Evolutionary conservation across 1,140 invertebrate genomes (phyloP).

Genomic region (Centruroides vittatus): DNA sequence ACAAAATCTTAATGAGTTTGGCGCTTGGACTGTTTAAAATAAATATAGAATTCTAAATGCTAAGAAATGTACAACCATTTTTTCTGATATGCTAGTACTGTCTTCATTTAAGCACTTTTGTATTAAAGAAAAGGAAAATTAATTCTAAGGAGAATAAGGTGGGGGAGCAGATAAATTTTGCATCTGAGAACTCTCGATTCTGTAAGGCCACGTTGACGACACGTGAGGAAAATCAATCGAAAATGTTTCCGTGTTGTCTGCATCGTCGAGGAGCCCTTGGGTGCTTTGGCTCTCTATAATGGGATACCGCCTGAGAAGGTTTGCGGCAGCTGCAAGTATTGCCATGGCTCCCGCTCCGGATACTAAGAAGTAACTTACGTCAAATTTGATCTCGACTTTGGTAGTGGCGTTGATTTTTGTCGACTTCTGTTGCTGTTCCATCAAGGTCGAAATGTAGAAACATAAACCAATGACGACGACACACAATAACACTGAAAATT

Average conservation of each 20-base stretch:
- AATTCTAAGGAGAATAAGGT: constrained; percentile 10
- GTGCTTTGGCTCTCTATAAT: background rate
- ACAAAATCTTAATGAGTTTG: no score
- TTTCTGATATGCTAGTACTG: no score
- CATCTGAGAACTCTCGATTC: constrained; percentile 1
- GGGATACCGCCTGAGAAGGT: constrained; percentile 14
- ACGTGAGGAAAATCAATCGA: constrained; percentile 10
- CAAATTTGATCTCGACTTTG: constrained; percentile 18
- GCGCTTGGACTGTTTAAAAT: no score
- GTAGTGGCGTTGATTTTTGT: constrained; percentile 7
- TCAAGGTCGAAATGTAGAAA: constrained; percentile 13
- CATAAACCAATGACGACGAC: constrained; percentile 17
- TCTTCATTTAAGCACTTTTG: background rate
- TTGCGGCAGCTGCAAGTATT: constrained; percentile 16
- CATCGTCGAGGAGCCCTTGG: constrained; percentile 6
- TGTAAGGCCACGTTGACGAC: constrained; percentile 1
- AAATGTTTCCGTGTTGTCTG: constrained; percentile 12
- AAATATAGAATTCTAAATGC: no score
- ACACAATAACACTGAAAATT: constrained; percentile 13
- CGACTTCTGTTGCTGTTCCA: constrained; percentile 15
- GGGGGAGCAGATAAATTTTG: constrained; percentile 9
- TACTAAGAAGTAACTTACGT: constrained; percentile 18
- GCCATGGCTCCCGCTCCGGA: constrained; percentile 15
- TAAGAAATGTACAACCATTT: no score
- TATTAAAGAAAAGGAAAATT: background rate